These are phyloP conservation scores for Drosophila imparisetae DNA, from an alignment of 2,888 invertebrate genomes.

Conservation along the genomic window DNA sequence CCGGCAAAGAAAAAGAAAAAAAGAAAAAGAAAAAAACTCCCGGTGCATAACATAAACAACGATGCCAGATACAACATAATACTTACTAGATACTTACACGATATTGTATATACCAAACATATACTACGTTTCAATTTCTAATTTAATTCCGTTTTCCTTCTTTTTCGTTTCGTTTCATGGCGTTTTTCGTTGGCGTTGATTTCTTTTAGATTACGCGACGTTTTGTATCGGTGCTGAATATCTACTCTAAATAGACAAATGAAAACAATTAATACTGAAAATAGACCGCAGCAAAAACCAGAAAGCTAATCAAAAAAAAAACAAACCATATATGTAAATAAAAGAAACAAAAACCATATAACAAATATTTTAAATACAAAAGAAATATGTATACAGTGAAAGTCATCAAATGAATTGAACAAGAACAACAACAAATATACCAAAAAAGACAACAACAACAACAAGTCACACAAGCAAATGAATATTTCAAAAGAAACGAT, in stretches of 20 bases:
- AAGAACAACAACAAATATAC: conserved; percentile 36
- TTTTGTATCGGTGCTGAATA: conserved; percentile 85
- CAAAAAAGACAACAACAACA: conserved; percentile 50
- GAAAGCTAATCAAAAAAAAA: conserved; percentile 41
- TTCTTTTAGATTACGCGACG: conserved; percentile 85
- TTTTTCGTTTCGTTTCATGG: conserved; percentile 84
- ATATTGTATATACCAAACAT: conserved; percentile 26
- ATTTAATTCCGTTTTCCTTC: conserved; percentile 75
- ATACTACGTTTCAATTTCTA: conserved; percentile 48
- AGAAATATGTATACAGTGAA: conserved; percentile 22
- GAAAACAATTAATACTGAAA: conserved; percentile 43
- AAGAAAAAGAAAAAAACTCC: conserved; percentile 18
- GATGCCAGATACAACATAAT: conserved; percentile 37
- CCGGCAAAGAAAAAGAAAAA: neutral
- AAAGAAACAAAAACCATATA: conserved; percentile 31
- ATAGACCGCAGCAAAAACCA: conserved; percentile 47
- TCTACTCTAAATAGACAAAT: conserved; percentile 84
- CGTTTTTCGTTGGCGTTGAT: conserved; percentile 81
- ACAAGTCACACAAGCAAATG: conserved; percentile 66
- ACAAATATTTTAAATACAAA: conserved; percentile 9
- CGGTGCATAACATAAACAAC: conserved; percentile 69
- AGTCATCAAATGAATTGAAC: conserved; percentile 28
- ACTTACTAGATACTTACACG: conserved; percentile 13
- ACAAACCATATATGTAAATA: conserved; percentile 45
- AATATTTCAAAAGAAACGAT: conserved; percentile 58